Percentiles rank a stretch among this genome's conserved stretches.
These are phyloP conservation scores for Epinotia demarniana DNA, from an alignment of 2,888 invertebrate species.

Conservation along the genomic window DNA sequence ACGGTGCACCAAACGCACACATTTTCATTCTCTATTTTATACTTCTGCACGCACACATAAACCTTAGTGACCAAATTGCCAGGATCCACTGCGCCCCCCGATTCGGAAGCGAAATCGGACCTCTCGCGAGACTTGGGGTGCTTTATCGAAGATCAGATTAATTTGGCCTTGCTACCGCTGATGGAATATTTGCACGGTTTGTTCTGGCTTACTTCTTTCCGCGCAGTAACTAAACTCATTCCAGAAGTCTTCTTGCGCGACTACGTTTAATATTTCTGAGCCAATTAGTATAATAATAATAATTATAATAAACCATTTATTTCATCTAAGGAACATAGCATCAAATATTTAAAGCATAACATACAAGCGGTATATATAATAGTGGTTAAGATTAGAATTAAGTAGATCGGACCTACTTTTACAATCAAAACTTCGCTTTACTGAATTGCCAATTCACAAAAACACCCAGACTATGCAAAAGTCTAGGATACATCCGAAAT, in stretches of 20 bases:
- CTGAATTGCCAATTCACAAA: too few species aligned
- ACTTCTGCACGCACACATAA: conserved; percentile 60
- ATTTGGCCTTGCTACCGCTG: conserved; percentile 52
- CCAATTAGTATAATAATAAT: too few species aligned
- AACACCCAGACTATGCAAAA: too few species aligned
- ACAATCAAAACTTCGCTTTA: too few species aligned
- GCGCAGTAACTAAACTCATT: background rate
- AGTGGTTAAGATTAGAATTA: too few species aligned
- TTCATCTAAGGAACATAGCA: too few species aligned
- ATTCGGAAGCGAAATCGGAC: conserved; percentile 46
- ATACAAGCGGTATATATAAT: too few species aligned
- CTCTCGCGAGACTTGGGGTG: conserved; percentile 44
- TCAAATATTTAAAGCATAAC: too few species aligned
- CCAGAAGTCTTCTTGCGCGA: background rate
- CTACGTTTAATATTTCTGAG: background rate
- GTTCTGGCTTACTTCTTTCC: conserved; percentile 52
- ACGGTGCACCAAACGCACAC: conserved; percentile 62
- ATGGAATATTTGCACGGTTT: conserved; percentile 59
- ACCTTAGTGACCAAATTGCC: conserved; percentile 52
- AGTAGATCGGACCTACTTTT: too few species aligned
- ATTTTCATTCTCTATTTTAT: conserved; percentile 54
- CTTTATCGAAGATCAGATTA: conserved; percentile 54
- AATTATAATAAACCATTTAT: too few species aligned
- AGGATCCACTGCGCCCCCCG: conserved; percentile 53
- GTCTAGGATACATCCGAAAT: too few species aligned